A percentile compares a stretch with the other conserved stretches of the same genome.
These are phyloP conservation scores for Philopedon plagiatum DNA, from an alignment of 2,888 invertebrate species.

Conservation along the genomic window DNA sequence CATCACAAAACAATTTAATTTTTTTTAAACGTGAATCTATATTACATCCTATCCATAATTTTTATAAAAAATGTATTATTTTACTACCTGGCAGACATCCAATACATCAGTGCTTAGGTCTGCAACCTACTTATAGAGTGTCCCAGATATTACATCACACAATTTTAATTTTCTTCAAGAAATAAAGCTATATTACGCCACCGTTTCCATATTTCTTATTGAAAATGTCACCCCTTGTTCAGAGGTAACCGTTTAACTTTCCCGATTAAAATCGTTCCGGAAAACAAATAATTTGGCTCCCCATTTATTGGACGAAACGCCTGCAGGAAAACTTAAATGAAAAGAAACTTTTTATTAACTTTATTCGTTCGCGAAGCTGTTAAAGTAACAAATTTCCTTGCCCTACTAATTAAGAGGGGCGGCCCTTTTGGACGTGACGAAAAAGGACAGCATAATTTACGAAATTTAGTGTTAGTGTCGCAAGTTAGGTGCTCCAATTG, in stretches of 20 bases:
- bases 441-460: conserved; percentile 30
- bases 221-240: neutral
- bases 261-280: conserved; percentile 7
- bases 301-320: conserved; percentile 2
- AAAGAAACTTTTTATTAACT: conserved; percentile 29
- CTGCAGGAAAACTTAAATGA: conserved; percentile 30
- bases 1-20: no score
- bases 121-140: no score
- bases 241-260: conserved; percentile 2
- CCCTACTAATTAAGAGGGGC: conserved; percentile 36
- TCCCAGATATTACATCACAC: no score
- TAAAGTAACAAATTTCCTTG: conserved; percentile 34
- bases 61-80: no score
- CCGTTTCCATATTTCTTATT: neutral
- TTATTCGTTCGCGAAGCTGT: conserved; percentile 9
- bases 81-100: no score
- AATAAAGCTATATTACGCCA: no score
- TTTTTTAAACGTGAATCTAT: no score
- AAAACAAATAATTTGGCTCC: conserved; percentile 14
- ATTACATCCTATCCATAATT: no score
- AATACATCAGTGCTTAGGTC: no score
- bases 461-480: conserved; percentile 30
- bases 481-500: conserved; percentile 25
- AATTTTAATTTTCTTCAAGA: no score
- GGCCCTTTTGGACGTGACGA: conserved; percentile 33